Conservation (phyloP, 2,797 vertebrate species). For the Pempheris klunzingeri region DNA sequence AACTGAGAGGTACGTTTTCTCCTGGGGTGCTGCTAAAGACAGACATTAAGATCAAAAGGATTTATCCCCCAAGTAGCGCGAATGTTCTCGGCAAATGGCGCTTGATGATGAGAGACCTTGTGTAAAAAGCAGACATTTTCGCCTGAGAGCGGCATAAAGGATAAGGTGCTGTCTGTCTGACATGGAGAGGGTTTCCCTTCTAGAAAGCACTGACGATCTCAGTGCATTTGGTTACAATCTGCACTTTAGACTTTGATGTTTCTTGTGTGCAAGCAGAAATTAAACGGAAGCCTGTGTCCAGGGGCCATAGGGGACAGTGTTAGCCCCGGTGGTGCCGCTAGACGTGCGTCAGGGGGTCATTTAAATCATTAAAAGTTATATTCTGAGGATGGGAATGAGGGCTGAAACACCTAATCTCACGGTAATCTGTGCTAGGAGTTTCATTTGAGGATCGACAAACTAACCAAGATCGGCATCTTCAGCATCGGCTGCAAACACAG, state of each 20-base stretch:
- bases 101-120: slow-evolving; percentile 3
- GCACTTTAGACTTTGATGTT: background rate
- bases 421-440: background rate
- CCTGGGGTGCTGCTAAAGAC: slow-evolving; percentile 11
- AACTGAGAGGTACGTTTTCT: slow-evolving; percentile 22
- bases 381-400: background rate
- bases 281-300: slow-evolving; percentile 5
- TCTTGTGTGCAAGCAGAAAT: background rate
- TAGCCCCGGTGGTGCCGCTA: background rate
- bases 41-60: slow-evolving; percentile 18
- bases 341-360: background rate
- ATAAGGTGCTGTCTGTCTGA: slow-evolving; percentile 8
- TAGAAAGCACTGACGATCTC: background rate
- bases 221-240: background rate
- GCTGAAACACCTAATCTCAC: background rate
- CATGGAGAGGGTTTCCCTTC: background rate
- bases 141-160: background rate
- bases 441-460: background rate
- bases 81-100: background rate
- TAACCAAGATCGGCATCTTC: background rate
- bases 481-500: background rate
- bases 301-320: background rate
- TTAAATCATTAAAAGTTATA: background rate
- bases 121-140: background rate
- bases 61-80: background rate